These are phyloP conservation scores for Agrochola circellaris DNA, from an alignment of 2,888 invertebrate genomes.

Conservation along the genomic window DNA sequence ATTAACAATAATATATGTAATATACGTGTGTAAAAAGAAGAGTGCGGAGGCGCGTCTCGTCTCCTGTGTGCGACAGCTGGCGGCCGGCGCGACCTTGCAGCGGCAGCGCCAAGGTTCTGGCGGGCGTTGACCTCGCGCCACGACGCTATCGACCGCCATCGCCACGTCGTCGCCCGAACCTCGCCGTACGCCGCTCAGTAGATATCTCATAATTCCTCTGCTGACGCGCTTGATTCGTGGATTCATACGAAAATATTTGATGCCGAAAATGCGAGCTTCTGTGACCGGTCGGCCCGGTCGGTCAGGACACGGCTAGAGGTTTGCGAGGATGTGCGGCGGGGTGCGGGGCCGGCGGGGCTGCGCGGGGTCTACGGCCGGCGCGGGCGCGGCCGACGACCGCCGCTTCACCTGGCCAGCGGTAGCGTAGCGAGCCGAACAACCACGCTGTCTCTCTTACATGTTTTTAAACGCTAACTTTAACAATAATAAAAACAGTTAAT, in stretches of 20 bases:
- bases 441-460: conserved; percentile 12
- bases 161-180: conserved; percentile 54
- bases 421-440: conserved; percentile 1
- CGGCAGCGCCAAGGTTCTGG: conserved; percentile 78
- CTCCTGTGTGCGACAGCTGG: conserved; percentile 63
- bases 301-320: conserved; percentile 53
- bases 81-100: conserved; percentile 78
- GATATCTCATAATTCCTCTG: conserved; percentile 27
- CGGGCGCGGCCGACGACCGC: conserved; percentile 66
- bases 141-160: conserved; percentile 69
- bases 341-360: conserved; percentile 49
- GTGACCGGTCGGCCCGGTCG: conserved; percentile 53
- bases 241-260: conserved; percentile 34
- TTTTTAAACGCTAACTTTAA: conserved; percentile 5
- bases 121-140: conserved; percentile 76
- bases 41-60: conserved; percentile 32
- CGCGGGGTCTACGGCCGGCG: conserved; percentile 66
- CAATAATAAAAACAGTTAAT: neutral
- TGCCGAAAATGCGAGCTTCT: conserved; percentile 37
- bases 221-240: conserved; percentile 29
- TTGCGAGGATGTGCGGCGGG: conserved; percentile 57
- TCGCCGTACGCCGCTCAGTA: conserved; percentile 34
- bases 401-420: conserved; percentile 56
- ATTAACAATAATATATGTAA: neutral
- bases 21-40: conserved; percentile 21